Percentiles rank a stretch among this genome's conserved stretches.
Evolutionary conservation across 1,140 invertebrate species (phyloP).

Genomic region (Lucilia cuprina): DNA sequence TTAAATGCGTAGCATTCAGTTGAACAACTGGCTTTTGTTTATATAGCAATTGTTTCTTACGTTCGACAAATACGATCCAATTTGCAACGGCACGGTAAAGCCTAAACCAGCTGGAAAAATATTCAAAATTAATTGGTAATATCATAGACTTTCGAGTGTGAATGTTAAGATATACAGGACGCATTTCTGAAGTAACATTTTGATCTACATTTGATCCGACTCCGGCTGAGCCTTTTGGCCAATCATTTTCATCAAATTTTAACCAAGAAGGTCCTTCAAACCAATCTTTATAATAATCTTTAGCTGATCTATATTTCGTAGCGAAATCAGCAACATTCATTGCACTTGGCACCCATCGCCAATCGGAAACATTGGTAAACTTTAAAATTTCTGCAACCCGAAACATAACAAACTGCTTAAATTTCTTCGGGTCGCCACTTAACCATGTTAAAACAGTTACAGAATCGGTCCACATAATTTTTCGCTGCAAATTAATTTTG

Average conservation of each 20-base stretch:
- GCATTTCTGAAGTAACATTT: neutral
- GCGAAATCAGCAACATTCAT: conserved; percentile 52
- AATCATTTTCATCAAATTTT: neutral
- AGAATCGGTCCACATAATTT: conserved; percentile 51
- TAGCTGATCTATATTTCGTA: neutral
- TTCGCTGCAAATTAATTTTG: neutral
- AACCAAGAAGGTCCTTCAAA: neutral
- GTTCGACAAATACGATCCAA: neutral
- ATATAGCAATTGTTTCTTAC: neutral
- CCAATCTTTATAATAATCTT: neutral
- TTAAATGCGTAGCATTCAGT: neutral
- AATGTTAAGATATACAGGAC: neutral
- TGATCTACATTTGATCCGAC: neutral
- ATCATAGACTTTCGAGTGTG: neutral
- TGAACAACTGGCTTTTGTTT: too few relatives aligned
- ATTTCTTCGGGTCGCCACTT: conserved; percentile 44
- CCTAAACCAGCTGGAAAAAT: neutral
- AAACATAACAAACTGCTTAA: conserved; percentile 43
- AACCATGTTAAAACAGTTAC: conserved; percentile 51
- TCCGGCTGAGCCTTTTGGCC: neutral
- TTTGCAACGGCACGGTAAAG: neutral
- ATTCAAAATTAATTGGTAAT: conserved; percentile 12
- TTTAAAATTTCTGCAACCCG: conserved; percentile 50
- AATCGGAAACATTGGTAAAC: conserved; percentile 43
- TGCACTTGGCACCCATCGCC: conserved; percentile 49